These are phyloP conservation scores for Parnassius orleans DNA, from an alignment of 2,888 invertebrate genomes.

Conservation along the genomic window DNA sequence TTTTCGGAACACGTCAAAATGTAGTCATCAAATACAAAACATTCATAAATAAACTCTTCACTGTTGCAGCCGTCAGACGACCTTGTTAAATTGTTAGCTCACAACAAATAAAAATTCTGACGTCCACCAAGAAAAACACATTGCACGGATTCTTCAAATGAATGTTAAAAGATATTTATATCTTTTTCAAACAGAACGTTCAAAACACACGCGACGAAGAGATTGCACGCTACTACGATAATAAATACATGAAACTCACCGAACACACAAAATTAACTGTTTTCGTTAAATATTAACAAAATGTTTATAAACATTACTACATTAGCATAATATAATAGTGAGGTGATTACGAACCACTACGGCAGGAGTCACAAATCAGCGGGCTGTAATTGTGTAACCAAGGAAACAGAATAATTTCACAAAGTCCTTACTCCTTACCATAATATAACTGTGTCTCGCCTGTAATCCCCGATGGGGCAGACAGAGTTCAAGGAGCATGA, in stretches of 20 bases:
- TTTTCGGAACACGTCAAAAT: too few relatives aligned
- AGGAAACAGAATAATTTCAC: too few relatives aligned
- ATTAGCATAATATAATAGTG: constrained; percentile 33
- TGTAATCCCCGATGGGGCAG: too few relatives aligned
- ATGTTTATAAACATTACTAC: constrained; percentile 27
- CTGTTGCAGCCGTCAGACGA: constrained; percentile 7
- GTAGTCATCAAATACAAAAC: not conserved
- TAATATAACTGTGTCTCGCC: not conserved
- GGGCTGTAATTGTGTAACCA: constrained; percentile 2
- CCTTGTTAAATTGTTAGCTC: constrained; percentile 21
- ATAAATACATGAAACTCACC: not conserved
- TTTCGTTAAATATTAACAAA: constrained; percentile 32
- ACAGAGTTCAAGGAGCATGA: too few relatives aligned
- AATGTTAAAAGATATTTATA: not conserved
- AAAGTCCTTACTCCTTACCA: not conserved
- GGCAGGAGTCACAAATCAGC: constrained; percentile 4
- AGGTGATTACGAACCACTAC: constrained; percentile 14
- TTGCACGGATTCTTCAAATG: constrained; percentile 9
- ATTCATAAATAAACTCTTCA: constrained; percentile 10
- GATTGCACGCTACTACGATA: not conserved
- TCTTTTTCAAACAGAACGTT: not conserved
- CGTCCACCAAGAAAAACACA: constrained; percentile 16
- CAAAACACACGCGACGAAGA: not conserved
- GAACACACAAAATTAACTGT: constrained; percentile 28
- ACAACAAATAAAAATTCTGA: constrained; percentile 17